These are phyloP conservation scores for Plusia festucae DNA, from an alignment of 2,888 invertebrate genomes.

Conservation along the genomic window DNA sequence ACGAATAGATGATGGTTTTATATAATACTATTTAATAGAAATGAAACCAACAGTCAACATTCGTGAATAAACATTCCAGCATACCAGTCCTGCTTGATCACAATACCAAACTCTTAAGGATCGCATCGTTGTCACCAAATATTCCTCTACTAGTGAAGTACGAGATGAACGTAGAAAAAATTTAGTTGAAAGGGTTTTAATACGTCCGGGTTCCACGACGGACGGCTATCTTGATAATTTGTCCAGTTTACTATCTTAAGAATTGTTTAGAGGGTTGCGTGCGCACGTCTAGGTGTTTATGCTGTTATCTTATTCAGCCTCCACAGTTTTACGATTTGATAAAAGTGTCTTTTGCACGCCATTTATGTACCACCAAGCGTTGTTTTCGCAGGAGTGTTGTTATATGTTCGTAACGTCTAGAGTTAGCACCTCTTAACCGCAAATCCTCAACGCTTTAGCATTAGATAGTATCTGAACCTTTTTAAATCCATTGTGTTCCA, in stretches of 20 bases:
- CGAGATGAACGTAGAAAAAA: background rate
- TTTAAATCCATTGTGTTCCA: background rate
- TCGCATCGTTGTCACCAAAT: background rate
- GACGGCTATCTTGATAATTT: background rate
- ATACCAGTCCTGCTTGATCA: background rate
- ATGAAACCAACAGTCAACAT: too few relatives aligned
- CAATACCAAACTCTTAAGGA: background rate
- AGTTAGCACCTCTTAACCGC: conserved; percentile 1
- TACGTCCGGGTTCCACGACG: background rate
- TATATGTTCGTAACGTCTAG: background rate
- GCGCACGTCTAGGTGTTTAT: conserved; percentile 4
- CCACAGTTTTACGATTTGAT: conserved; percentile 4
- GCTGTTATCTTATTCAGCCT: conserved; percentile 4
- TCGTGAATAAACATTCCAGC: too few relatives aligned
- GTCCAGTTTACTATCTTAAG: background rate
- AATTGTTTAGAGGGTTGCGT: conserved; percentile 2
- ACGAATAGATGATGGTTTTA: too few relatives aligned
- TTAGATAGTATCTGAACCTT: background rate
- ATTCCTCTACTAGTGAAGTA: background rate
- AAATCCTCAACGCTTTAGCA: background rate
- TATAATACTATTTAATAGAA: too few relatives aligned
- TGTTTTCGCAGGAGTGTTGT: background rate
- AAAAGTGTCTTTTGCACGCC: conserved; percentile 4
- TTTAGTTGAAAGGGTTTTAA: background rate
- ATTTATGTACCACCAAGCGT: background rate